These are phyloP conservation scores for Cydia amplana DNA, from an alignment of 1,140 invertebrate species.

Conservation along the genomic window DNA sequence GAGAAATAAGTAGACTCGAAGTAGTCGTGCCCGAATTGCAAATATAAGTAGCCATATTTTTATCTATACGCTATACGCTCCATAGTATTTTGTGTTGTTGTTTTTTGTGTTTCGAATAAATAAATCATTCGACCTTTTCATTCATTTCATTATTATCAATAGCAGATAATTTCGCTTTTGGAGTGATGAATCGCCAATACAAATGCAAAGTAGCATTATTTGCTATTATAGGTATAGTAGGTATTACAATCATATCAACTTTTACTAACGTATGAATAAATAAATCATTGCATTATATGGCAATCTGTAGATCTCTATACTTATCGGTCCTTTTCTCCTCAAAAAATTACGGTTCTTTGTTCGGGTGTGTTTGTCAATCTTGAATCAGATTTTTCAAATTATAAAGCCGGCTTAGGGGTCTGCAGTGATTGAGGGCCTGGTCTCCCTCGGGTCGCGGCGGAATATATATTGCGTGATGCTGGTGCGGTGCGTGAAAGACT, in stretches of 20 bases:
- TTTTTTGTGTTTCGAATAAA: too few relatives aligned
- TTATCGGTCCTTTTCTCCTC: neutral
- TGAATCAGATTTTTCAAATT: conserved; percentile 26
- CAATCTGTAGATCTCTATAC: neutral
- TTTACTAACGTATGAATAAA: too few relatives aligned
- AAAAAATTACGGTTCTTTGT: conserved; percentile 13
- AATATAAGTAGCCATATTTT: too few relatives aligned
- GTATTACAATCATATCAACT: too few relatives aligned
- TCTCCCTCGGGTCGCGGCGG: conserved; percentile 13
- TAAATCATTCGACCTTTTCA: too few relatives aligned
- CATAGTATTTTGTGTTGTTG: too few relatives aligned
- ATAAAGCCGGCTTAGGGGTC: conserved; percentile 28
- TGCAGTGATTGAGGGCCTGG: conserved; percentile 28
- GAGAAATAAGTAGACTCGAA: neutral
- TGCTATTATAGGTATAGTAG: too few relatives aligned
- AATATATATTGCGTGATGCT: conserved; percentile 31
- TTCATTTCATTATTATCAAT: too few relatives aligned
- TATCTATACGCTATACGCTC: too few relatives aligned
- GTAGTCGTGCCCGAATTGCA: neutral
- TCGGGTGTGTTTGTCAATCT: conserved; percentile 11
- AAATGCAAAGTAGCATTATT: too few relatives aligned
- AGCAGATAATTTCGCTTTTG: too few relatives aligned
- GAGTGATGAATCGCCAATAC: too few relatives aligned
- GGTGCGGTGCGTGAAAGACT: conserved; percentile 17
- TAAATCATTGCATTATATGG: neutral